Conservation (phyloP, 2,797 vertebrate species). For the Pygocentrus nattereri region DNA sequence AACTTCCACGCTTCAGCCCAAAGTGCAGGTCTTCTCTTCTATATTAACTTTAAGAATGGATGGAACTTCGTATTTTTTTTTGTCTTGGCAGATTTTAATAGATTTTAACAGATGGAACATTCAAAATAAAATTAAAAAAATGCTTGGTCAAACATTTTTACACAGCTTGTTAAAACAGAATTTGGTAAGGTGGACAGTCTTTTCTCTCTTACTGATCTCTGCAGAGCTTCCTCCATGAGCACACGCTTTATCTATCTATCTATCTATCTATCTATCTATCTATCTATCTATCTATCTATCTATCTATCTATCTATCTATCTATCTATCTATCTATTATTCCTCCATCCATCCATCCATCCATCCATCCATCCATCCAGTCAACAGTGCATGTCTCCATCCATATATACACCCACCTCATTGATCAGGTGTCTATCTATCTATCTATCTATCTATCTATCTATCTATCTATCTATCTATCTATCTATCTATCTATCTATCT, state of each 20-base stretch:
- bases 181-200: neutral
- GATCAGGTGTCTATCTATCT: too few relatives aligned
- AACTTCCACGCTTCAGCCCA: constrained; percentile 34
- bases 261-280: neutral
- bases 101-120: constrained; percentile 21
- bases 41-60: constrained; percentile 26
- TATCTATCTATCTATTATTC: neutral
- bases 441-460: too few relatives aligned
- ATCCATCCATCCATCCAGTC: neutral
- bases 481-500: too few relatives aligned
- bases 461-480: too few relatives aligned
- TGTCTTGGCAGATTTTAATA: constrained; percentile 24
- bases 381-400: neutral
- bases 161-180: neutral
- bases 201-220: neutral
- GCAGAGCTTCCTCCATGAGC: neutral
- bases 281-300: neutral
- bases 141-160: constrained; percentile 17
- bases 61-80: constrained; percentile 30
- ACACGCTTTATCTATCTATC: constrained; percentile 7
- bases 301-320: neutral
- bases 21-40: constrained; percentile 48
- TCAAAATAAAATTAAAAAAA: neutral
- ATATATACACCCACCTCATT: neutral
- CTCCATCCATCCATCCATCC: neutral